Conservation (phyloP, 2,888 invertebrate genomes). For the Junonia oenone region DNA sequence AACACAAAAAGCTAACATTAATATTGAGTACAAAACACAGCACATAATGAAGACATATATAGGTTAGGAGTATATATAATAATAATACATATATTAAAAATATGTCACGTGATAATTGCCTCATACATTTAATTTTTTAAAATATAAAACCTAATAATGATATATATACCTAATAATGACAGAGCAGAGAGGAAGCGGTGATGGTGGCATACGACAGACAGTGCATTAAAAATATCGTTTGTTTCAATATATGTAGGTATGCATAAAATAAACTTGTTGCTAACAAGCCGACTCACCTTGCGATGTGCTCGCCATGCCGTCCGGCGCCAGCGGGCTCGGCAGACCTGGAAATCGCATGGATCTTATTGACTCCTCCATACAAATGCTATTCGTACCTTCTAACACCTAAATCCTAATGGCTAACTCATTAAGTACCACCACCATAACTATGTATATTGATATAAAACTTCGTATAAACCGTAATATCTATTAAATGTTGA, state of each 20-base stretch:
- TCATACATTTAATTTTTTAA: conserved; percentile 65
- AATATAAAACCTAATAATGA: conserved; percentile 73
- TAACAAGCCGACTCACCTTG: conserved; percentile 88
- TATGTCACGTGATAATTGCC: conserved; percentile 77
- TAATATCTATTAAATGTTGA: not conserved
- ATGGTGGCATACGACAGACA: conserved; percentile 81
- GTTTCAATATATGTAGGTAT: conserved; percentile 77
- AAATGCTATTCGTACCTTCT: conserved; percentile 3
- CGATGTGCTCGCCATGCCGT: conserved; percentile 90
- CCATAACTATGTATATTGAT: conserved; percentile 1
- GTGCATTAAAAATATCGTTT: conserved; percentile 80
- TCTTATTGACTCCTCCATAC: conserved; percentile 37
- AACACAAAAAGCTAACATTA: conserved; percentile 77
- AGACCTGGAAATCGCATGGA: conserved; percentile 75
- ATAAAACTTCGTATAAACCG: not conserved
- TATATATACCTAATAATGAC: conserved; percentile 78
- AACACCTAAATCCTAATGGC: not conserved
- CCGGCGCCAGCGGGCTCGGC: conserved; percentile 80
- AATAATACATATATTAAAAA: conserved; percentile 55
- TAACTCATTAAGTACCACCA: conserved; percentile 4
- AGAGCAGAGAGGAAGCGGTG: conserved; percentile 81
- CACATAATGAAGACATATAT: conserved; percentile 75
- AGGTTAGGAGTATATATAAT: conserved; percentile 68
- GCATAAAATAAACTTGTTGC: conserved; percentile 76
- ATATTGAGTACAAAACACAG: conserved; percentile 74